Conservation (phyloP, 2,797 vertebrate genomes). For the Halcyon smyrnensis region DNA sequence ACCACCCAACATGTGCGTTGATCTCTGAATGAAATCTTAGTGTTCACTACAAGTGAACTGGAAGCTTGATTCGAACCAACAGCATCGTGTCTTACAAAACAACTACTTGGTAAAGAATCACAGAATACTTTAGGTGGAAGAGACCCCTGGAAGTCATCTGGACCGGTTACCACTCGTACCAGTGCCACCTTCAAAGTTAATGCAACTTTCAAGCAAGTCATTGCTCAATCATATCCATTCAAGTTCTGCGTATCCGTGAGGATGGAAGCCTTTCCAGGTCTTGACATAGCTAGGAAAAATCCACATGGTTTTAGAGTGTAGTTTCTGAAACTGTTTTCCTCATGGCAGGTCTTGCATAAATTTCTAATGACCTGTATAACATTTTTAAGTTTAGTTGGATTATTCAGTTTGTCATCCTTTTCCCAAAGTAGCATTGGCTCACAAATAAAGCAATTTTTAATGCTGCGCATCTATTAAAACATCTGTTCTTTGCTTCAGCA, state of each 20-base stretch:
- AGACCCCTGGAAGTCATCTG: not conserved
- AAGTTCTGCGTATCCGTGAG: not conserved
- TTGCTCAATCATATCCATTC: not conserved
- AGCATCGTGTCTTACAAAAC: not conserved
- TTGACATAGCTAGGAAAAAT: not conserved
- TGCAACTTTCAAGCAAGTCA: fast-evolving
- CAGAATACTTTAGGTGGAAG: not conserved
- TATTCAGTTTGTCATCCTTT: not conserved
- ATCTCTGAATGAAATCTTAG: not conserved
- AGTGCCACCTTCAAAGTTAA: not conserved
- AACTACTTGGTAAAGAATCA: not conserved
- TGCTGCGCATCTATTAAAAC: not conserved
- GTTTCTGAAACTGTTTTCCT: not conserved
- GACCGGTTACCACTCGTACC: not conserved
- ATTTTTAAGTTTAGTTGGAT: not conserved
- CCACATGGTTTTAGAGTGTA: not conserved
- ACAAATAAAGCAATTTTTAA: not conserved
- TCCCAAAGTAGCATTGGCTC: not conserved
- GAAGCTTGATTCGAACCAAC: not conserved
- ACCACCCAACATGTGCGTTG: fast-evolving
- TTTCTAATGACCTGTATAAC: not conserved
- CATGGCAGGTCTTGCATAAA: not conserved
- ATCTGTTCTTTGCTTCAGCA: not conserved
- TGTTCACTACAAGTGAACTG: not conserved
- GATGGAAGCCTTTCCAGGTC: not conserved